phyloP scores from a whole-genome alignment of 2,113 vertebrate species.

The Pristiophorus japonicus region DNA sequence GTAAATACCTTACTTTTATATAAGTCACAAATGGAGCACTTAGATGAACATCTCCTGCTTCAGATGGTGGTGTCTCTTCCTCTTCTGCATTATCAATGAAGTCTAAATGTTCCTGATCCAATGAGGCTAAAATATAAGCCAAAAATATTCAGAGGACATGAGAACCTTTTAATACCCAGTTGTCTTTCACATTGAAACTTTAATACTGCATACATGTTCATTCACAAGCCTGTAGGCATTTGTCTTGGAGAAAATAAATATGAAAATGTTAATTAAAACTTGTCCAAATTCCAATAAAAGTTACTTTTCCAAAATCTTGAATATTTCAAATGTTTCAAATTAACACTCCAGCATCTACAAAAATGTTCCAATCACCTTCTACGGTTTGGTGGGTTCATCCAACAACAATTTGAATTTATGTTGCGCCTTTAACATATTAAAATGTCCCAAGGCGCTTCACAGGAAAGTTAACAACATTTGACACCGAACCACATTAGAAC shows the following conservation, averaged over 20 bases:
- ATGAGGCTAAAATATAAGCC: slow-evolving; percentile 36
- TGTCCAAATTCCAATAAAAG: neutral
- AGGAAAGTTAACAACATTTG: too few relatives aligned
- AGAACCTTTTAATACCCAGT: neutral
- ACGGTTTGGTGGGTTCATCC: neutral
- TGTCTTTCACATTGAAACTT: neutral
- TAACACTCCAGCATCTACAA: neutral
- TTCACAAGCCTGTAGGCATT: neutral
- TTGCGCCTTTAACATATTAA: too few relatives aligned
- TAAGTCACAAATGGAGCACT: slow-evolving; percentile 68
- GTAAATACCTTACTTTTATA: slow-evolving; percentile 69
- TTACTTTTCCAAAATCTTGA: neutral
- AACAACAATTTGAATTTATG: neutral
- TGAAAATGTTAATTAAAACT: neutral
- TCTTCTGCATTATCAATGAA: slow-evolving; percentile 79
- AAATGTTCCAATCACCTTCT: neutral
- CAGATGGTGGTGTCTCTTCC: slow-evolving; percentile 75
- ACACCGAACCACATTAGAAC: too few relatives aligned
- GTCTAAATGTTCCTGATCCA: slow-evolving; percentile 89
- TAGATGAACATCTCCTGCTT: slow-evolving; percentile 68
- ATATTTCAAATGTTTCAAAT: neutral
- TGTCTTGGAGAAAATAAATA: neutral
- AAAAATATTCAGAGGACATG: neutral
- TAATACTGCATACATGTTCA: neutral
- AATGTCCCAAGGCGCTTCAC: too few relatives aligned